Percentiles rank a stretch among this genome's conserved stretches.
Evolutionary conservation across 2,888 invertebrate species (phyloP).

Genomic region (Melikaiella ostensackeni): DNA sequence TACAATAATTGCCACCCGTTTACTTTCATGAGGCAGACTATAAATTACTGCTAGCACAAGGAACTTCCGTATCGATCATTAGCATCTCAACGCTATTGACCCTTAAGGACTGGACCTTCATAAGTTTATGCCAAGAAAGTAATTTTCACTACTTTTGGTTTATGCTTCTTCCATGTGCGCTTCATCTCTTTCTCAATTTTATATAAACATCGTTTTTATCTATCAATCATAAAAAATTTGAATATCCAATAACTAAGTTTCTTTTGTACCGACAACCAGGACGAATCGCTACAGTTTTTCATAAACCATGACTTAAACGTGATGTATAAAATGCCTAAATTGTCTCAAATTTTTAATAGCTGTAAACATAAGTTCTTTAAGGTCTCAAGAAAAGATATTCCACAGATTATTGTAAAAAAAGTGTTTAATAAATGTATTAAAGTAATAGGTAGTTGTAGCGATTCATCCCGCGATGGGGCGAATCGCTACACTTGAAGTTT

Average conservation of each 20-base stretch:
- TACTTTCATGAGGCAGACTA: constrained; percentile 39
- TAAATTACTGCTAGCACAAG: constrained; percentile 38
- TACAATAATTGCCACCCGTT: constrained; percentile 41
- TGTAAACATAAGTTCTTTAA: too few species aligned
- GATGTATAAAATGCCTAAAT: too few species aligned
- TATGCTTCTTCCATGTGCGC: constrained; percentile 7
- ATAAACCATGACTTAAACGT: too few species aligned
- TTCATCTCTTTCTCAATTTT: background rate
- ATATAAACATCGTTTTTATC: background rate
- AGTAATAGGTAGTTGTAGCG: too few species aligned
- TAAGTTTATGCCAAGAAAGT: constrained; percentile 34
- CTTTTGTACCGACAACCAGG: too few species aligned
- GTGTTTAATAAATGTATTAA: too few species aligned
- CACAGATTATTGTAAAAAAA: too few species aligned
- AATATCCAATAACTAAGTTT: background rate
- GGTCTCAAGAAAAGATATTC: too few species aligned
- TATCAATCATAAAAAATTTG: background rate
- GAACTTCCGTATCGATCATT: constrained; percentile 40
- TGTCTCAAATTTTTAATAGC: too few species aligned
- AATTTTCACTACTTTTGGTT: constrained; percentile 32
- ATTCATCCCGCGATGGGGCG: too few species aligned
- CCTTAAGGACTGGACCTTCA: constrained; percentile 32
- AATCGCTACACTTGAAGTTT: too few species aligned
- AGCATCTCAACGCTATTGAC: constrained; percentile 40
- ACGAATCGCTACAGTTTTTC: too few species aligned